These are phyloP conservation scores for Apodemia hepburni DNA, from an alignment of 2,888 invertebrate genomes.

Conservation along the genomic window DNA sequence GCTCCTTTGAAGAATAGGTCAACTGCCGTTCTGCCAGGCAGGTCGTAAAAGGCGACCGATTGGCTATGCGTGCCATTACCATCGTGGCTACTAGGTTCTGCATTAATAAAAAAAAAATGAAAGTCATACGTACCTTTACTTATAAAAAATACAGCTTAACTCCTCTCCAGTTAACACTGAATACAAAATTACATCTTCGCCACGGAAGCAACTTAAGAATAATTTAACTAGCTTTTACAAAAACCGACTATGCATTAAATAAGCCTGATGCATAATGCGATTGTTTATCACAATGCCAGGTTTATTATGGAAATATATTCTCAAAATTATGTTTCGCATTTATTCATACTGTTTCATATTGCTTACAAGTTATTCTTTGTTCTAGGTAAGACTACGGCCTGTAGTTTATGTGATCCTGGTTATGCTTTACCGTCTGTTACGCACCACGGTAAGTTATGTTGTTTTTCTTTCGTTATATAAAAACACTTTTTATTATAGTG, in stretches of 20 bases:
- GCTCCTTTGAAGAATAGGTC: too few species aligned
- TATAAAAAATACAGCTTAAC: not conserved
- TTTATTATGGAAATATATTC: slow-evolving; percentile 28
- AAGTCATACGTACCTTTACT: too few species aligned
- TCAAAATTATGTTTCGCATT: slow-evolving; percentile 26
- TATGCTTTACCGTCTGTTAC: slow-evolving; percentile 36
- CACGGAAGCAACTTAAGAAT: slow-evolving; percentile 7
- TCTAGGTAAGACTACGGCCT: slow-evolving; percentile 67
- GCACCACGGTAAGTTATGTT: not conserved
- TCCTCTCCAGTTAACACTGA: not conserved
- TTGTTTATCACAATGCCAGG: slow-evolving; percentile 28
- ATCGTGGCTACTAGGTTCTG: too few species aligned
- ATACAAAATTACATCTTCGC: slow-evolving; percentile 1
- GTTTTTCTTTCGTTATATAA: too few species aligned
- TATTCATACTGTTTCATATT: slow-evolving; percentile 24
- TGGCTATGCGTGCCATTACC: too few species aligned
- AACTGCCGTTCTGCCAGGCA: too few species aligned
- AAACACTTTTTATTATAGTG: too few species aligned
- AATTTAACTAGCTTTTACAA: slow-evolving; percentile 12
- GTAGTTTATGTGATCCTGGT: slow-evolving; percentile 53
- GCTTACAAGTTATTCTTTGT: slow-evolving; percentile 38
- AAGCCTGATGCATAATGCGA: slow-evolving; percentile 29
- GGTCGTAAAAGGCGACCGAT: too few species aligned
- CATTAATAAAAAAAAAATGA: too few species aligned
- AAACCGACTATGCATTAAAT: slow-evolving; percentile 4